Base-by-base conservation (phyloP, 2,113 vertebrate species). In the Bubo bubo region DNA sequence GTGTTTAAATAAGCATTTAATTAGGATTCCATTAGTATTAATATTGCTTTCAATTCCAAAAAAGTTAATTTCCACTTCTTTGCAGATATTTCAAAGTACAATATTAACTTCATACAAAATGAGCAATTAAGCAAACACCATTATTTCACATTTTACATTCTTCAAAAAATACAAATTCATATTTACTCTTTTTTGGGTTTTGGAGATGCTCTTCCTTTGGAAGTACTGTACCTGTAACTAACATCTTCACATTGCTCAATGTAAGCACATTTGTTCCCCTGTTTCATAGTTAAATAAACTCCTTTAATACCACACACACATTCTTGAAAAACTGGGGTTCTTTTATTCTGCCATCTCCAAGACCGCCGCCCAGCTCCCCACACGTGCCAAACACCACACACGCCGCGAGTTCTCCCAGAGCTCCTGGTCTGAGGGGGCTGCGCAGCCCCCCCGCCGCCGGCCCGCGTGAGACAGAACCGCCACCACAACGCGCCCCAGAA, bases 31-130 rank as follows among this genome's bases (percentile, higher is more conserved):
- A 99, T 99, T 99, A 98, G 98, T 99, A 99, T 98, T 98, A 98
- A 99, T 99, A 99, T 99, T 99, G 99, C 99, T 99, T 99, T 99
- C 98, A 99, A 98, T 99, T 99, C 98, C 98, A 98, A 99, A 99
- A 98, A 98, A 96, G 98, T 98, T 98, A 98, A 99, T 99, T 98
- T 98, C 98, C 98, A 98, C 97, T 98, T 98, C 97, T 97, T 98
- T 98, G 98, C 97, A 98, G 97, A 92, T 98, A 97, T 98, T 97
- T 98, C 99, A 99, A 99, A 99, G 98, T 98, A 99, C 98, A 99
- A 98, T 99, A 98, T 98, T 98, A 98, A 99, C 98, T 99, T 99
- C 98, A 98, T 99, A 99, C 97, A 98, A 99, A 99, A 99, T 98
- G 98, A 99, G 99, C 99, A 98, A 98, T 98, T 98, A 98, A 99